Evolutionary conservation across 2,113 vertebrate genomes (phyloP).

Genomic region (Odocoileus hemionus): DNA sequence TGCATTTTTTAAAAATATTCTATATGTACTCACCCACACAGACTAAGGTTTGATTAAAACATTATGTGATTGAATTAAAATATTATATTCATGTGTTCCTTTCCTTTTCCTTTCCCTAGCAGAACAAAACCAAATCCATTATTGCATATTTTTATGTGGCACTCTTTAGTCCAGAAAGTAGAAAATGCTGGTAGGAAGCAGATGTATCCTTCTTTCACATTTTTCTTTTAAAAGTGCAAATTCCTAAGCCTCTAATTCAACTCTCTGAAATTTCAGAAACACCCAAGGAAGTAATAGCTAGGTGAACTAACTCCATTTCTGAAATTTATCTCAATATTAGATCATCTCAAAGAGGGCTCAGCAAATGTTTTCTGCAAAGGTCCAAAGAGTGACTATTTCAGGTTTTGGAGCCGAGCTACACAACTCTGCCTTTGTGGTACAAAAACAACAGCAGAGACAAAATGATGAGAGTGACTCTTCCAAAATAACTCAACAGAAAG

Average conservation of each 20-base stretch:
- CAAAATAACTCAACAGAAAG: neutral
- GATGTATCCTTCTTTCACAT: neutral
- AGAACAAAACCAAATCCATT: neutral
- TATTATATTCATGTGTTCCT: neutral
- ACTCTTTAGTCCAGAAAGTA: neutral
- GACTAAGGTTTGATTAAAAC: neutral
- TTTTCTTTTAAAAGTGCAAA: neutral
- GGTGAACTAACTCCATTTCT: neutral
- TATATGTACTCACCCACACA: rapidly evolving
- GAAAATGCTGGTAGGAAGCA: neutral
- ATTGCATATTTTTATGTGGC: neutral
- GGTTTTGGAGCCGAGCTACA: neutral
- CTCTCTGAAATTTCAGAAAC: neutral
- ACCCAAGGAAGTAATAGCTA: neutral
- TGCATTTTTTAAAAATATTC: neutral
- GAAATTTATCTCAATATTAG: neutral
- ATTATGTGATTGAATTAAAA: neutral
- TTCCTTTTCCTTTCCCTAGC: neutral
- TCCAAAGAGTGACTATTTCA: neutral
- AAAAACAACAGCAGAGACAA: neutral
- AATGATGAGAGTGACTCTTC: neutral
- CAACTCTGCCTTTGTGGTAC: neutral
- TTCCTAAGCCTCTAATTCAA: neutral
- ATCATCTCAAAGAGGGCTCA: neutral
- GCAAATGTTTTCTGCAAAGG: neutral